Conservation (phyloP, 92 coral and sea anemone genomes). For the Diadumene lineata region DNA sequence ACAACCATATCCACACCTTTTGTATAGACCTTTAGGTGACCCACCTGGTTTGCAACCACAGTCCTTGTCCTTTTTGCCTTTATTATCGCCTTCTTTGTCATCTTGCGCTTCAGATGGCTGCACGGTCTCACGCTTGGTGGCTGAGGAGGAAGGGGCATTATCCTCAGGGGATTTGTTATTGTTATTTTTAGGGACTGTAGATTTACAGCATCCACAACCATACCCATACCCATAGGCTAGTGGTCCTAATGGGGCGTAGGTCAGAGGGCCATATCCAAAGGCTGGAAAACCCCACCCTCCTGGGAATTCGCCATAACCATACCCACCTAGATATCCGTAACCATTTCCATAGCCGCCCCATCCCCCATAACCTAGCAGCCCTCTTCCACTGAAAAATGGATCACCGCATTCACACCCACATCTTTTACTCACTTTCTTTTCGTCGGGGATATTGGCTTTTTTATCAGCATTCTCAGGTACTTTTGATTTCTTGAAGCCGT, state of each 20-base stretch:
- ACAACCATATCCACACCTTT: constrained; percentile 47
- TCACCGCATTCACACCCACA: constrained; percentile 20
- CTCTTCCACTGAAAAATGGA: constrained; percentile 9
- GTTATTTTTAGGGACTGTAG: constrained; percentile 21
- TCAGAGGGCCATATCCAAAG: constrained; percentile 41
- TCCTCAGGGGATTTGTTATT: constrained; percentile 30
- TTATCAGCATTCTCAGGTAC: constrained; percentile 58
- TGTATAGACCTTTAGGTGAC: constrained; percentile 19
- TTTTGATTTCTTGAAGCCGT: constrained; percentile 51
- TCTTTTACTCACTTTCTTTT: constrained; percentile 37
- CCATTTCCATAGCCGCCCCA: constrained; percentile 41
- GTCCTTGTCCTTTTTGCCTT: constrained; percentile 49
- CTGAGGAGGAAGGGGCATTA: constrained; percentile 59
- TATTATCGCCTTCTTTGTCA: constrained; percentile 30
- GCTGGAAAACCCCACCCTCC: constrained; percentile 48
- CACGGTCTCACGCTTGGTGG: constrained; percentile 46
- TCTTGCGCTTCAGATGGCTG: constrained; percentile 29
- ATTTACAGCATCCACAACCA: constrained; percentile 26
- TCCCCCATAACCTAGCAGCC: constrained; percentile 72
- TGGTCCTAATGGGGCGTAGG: constrained; percentile 49
- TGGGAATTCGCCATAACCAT: constrained; percentile 45
- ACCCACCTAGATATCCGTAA: constrained; percentile 24
- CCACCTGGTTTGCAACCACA: constrained; percentile 67
- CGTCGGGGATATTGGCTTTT: constrained; percentile 50
- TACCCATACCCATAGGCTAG: constrained; percentile 16